Evolutionary conservation across 2,797 vertebrate species (phyloP).

Genomic region (Sebastiscus tertius): DNA sequence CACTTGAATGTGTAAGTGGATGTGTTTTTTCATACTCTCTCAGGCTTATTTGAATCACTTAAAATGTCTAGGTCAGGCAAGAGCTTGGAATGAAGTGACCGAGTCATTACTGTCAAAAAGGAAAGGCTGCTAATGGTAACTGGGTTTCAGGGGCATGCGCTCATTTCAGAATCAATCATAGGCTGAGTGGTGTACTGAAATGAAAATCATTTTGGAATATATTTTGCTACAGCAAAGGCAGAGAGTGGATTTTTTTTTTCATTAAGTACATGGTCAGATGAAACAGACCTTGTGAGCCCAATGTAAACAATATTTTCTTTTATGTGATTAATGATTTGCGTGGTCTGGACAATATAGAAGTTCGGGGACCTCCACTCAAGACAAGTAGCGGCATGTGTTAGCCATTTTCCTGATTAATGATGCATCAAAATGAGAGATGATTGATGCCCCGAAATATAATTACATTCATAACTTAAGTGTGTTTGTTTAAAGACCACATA

Average conservation of each 20-base stretch:
- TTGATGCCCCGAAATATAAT: slow-evolving; percentile 73
- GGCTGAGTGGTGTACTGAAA: slow-evolving; percentile 52
- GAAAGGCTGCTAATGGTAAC: slow-evolving; percentile 60
- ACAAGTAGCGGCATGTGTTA: slow-evolving; percentile 73
- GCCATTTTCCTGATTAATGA: slow-evolving; percentile 78
- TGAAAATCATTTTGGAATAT: slow-evolving; percentile 74
- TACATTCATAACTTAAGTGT: slow-evolving; percentile 65
- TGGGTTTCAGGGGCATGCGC: slow-evolving; percentile 43
- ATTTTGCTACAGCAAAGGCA: slow-evolving; percentile 62
- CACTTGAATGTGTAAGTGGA: slow-evolving; percentile 55
- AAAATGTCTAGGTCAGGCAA: slow-evolving; percentile 68
- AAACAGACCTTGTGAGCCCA: slow-evolving; percentile 58
- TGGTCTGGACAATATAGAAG: slow-evolving; percentile 55
- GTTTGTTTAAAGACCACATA: slow-evolving; percentile 67
- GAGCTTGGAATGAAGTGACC: slow-evolving; percentile 63
- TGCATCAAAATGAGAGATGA: slow-evolving; percentile 74
- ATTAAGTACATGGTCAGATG: slow-evolving; percentile 55
- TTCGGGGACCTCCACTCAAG: slow-evolving; percentile 52
- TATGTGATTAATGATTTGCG: slow-evolving; percentile 64
- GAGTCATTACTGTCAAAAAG: slow-evolving; percentile 74
- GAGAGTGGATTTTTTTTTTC: slow-evolving; percentile 40
- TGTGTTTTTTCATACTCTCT: slow-evolving; percentile 52
- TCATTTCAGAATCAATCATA: slow-evolving; percentile 77
- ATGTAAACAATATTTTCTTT: slow-evolving; percentile 66
- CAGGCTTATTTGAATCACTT: slow-evolving; percentile 67